A percentile compares a stretch with the other conserved stretches of the same genome.
Evolutionary conservation across 2,113 vertebrate genomes (phyloP).

Genomic region (Pollimyrus isidori): DNA sequence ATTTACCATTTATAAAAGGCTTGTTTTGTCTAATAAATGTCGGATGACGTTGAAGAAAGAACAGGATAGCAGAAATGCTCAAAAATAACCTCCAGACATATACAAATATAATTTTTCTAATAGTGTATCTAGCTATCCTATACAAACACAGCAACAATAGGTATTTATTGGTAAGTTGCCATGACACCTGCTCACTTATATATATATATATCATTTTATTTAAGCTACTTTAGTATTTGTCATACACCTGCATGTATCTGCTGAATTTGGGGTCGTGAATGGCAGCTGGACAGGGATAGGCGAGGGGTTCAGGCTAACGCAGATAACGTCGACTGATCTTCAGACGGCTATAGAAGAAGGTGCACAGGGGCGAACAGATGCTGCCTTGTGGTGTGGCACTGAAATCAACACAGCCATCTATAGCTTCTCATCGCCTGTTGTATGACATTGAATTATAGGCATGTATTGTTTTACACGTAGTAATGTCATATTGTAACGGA

Average conservation of each 20-base stretch:
- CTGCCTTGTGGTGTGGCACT: neutral
- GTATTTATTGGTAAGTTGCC: neutral
- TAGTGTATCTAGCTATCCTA: neutral
- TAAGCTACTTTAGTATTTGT: neutral
- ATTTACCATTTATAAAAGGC: slow-evolving; percentile 40
- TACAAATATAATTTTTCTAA: neutral
- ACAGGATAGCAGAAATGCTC: neutral
- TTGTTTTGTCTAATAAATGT: slow-evolving; percentile 48
- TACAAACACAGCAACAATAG: neutral
- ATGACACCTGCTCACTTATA: neutral
- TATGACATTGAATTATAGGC: neutral
- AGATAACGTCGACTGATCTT: neutral
- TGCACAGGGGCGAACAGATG: neutral
- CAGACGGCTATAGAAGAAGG: neutral
- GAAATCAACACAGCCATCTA: neutral
- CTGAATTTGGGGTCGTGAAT: neutral
- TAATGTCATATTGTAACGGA: neutral
- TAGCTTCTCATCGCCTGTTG: neutral
- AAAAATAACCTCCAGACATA: neutral
- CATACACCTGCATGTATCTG: neutral
- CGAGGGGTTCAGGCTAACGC: neutral
- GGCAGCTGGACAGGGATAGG: neutral
- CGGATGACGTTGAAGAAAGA: neutral
- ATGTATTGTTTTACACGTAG: neutral
- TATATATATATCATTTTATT: neutral